phyloP scores from a whole-genome alignment of 2,797 vertebrate genomes.

The Danio choprae region DNA sequence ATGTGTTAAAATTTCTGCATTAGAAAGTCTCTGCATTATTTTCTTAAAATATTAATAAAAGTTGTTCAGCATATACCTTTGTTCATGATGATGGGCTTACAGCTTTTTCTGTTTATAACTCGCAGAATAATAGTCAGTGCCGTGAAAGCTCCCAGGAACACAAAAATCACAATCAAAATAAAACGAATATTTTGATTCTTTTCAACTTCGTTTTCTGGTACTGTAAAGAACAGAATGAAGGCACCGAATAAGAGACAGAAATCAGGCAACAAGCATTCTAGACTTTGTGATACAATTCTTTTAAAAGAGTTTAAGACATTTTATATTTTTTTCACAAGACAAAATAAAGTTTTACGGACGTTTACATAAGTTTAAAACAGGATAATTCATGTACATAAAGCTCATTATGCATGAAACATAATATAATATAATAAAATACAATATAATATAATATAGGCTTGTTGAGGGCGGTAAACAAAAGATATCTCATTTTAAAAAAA shows the following conservation, averaged over 20 bases:
- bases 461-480: background rate
- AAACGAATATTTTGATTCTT: slow-evolving; percentile 49
- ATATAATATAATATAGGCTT: background rate
- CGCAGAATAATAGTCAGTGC: slow-evolving; percentile 58
- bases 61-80: slow-evolving; percentile 54
- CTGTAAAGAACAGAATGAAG: slow-evolving; percentile 49
- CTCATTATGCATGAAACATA: background rate
- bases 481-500: no score
- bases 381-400: background rate
- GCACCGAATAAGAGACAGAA: background rate
- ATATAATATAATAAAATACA: background rate
- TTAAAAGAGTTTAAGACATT: background rate
- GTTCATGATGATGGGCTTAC: slow-evolving; percentile 42
- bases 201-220: slow-evolving; percentile 43
- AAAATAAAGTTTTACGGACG: background rate
- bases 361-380: background rate
- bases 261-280: background rate
- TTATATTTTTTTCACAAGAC: background rate
- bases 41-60: background rate
- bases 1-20: background rate
- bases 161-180: slow-evolving; percentile 59
- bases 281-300: background rate
- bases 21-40: background rate
- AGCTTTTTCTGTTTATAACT: slow-evolving; percentile 62
- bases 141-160: slow-evolving; percentile 55